Evolutionary conservation across 2,888 invertebrate genomes (phyloP).

Genomic region (Ophion obscuratus): DNA sequence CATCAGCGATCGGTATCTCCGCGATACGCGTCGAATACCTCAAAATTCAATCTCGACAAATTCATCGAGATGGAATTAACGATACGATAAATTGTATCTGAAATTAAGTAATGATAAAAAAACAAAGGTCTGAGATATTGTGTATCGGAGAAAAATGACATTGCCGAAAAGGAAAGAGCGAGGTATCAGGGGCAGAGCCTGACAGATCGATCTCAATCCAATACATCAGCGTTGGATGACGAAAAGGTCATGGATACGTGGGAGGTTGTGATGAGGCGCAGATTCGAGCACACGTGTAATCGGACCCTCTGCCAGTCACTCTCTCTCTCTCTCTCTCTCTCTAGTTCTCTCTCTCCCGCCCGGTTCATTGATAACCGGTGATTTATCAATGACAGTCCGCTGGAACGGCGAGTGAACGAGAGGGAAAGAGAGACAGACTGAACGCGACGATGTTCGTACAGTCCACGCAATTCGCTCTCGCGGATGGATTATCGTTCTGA

Average conservation of each 20-base stretch:
- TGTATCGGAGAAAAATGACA: not conserved
- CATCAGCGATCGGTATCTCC: not conserved
- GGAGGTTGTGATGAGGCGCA: conserved; percentile 53
- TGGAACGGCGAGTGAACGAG: conserved; percentile 71
- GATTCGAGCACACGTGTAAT: conserved; percentile 64
- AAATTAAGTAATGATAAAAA: conserved; percentile 3
- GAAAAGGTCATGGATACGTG: conserved; percentile 40
- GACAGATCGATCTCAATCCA: conserved; percentile 24
- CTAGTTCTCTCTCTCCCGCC: conserved; percentile 11
- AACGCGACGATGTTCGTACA: conserved; percentile 25
- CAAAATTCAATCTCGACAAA: not conserved
- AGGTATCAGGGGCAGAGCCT: not conserved
- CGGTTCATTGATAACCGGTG: conserved; percentile 76
- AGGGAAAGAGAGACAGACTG: conserved; percentile 2
- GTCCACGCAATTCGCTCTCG: conserved; percentile 60
- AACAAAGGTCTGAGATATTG: not conserved
- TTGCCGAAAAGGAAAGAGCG: not conserved
- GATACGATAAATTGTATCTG: not conserved
- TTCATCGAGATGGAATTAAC: not conserved
- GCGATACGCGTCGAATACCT: not conserved
- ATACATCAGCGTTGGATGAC: conserved; percentile 24
- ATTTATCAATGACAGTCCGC: conserved; percentile 83
- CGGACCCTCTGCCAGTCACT: conserved; percentile 7
- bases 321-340: not conserved
- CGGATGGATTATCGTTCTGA: conserved; percentile 83